These are phyloP conservation scores for Pseudococcus jackbeardsleyi DNA, from an alignment of 2,888 invertebrate genomes.

Conservation along the genomic window DNA sequence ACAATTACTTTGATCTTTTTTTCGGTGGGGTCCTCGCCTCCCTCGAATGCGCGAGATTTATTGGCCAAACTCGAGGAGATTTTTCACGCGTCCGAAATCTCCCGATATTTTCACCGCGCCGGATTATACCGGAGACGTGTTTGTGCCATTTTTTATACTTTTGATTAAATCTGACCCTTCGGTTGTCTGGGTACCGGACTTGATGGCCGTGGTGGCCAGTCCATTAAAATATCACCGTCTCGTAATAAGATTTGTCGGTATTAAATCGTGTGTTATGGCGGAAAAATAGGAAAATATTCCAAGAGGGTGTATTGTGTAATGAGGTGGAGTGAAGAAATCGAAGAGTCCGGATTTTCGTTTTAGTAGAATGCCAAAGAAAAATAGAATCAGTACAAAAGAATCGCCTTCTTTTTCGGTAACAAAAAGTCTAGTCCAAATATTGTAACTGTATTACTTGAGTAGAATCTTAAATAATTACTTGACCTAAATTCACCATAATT, in stretches of 20 bases:
- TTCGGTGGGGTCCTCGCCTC: not conserved
- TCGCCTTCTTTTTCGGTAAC: too few relatives aligned
- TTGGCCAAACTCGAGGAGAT: slow-evolving; percentile 33
- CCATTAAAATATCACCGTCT: not conserved
- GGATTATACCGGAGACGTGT: not conserved
- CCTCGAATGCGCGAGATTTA: slow-evolving; percentile 36
- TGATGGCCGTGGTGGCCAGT: not conserved
- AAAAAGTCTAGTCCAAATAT: too few relatives aligned
- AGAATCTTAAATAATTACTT: too few relatives aligned
- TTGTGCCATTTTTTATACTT: slow-evolving; percentile 24
- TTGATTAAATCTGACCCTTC: slow-evolving; percentile 54
- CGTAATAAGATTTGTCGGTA: not conserved
- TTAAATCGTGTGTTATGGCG: too few relatives aligned
- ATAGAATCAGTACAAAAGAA: too few relatives aligned
- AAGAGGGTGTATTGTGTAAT: too few relatives aligned
- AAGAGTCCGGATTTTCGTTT: too few relatives aligned
- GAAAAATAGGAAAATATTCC: too few relatives aligned
- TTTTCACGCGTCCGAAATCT: slow-evolving; percentile 36
- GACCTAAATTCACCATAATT: too few relatives aligned
- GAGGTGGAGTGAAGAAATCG: too few relatives aligned
- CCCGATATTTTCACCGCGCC: not conserved
- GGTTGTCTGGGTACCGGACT: not conserved
- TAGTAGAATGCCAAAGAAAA: too few relatives aligned
- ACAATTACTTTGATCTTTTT: slow-evolving; percentile 50
- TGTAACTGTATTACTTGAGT: too few relatives aligned